phyloP scores from a whole-genome alignment of 1,140 invertebrate species.

The Drosophila hydei region DNA sequence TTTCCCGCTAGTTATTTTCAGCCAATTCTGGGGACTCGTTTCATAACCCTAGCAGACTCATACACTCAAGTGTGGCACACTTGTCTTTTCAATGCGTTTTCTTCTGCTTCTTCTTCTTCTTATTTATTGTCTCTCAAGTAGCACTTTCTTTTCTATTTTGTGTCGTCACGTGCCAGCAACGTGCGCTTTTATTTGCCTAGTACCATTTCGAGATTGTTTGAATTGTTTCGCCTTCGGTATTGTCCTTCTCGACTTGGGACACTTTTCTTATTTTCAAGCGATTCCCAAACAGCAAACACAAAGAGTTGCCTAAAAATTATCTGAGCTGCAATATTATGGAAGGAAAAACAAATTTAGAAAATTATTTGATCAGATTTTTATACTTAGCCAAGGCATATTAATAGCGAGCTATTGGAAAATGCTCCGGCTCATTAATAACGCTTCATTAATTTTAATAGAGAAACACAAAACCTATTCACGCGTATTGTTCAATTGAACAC shows the following conservation, averaged over 20 bases:
- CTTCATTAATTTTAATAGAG: constrained; percentile 29
- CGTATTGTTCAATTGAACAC: constrained; percentile 13
- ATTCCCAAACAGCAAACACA: constrained; percentile 10
- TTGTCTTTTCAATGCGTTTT: constrained; percentile 45
- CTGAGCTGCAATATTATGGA: constrained; percentile 3
- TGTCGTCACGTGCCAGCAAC: constrained; percentile 64
- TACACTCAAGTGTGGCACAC: constrained; percentile 12
- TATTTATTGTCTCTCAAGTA: constrained; percentile 18
- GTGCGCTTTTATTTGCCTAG: constrained; percentile 59
- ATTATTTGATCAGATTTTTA: constrained; percentile 11
- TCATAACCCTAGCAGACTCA: constrained; percentile 1
- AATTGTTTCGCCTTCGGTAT: constrained; percentile 48
- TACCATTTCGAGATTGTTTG: constrained; percentile 72
- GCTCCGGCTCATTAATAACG: constrained; percentile 34
- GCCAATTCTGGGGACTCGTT: constrained; percentile 8
- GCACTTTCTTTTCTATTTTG: constrained; percentile 40
- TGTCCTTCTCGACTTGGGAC: constrained; percentile 12
- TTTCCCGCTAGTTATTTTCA: neutral
- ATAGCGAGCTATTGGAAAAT: constrained; percentile 25
- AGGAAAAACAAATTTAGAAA: neutral
- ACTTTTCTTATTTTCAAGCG: too few relatives aligned
- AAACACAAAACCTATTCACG: constrained; percentile 16
- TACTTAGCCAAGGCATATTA: constrained; percentile 20
- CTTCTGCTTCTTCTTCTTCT: constrained; percentile 5
- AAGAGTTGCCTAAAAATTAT: constrained; percentile 16